These are phyloP conservation scores for Andinoacara biseriatus DNA, from an alignment of 2,113 vertebrate genomes.

Conservation along the genomic window DNA sequence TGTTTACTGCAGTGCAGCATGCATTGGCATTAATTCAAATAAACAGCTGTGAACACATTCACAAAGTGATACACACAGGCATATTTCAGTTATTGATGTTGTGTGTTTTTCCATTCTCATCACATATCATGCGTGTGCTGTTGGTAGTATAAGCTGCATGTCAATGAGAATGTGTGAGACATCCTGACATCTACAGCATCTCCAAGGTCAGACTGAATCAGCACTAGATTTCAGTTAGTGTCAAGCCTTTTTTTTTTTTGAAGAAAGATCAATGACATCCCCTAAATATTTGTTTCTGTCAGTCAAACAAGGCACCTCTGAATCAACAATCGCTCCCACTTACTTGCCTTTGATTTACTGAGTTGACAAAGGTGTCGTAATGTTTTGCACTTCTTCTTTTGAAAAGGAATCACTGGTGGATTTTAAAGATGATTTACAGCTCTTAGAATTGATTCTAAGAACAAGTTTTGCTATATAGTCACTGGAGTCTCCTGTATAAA, in stretches of 20 bases:
- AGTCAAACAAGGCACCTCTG: conserved; percentile 51
- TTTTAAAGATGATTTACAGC: background rate
- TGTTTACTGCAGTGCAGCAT: conserved; percentile 35
- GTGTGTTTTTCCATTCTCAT: conserved; percentile 67
- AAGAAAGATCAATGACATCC: conserved; percentile 38
- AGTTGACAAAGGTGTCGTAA: background rate
- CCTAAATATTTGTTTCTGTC: conserved; percentile 53
- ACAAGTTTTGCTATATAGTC: background rate
- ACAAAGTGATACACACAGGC: conserved; percentile 25
- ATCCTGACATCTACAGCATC: conserved; percentile 66
- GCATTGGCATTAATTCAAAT: conserved; percentile 53
- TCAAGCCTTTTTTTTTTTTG: conserved; percentile 22
- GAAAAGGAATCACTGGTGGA: background rate
- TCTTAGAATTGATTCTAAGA: background rate
- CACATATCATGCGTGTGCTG: conserved; percentile 81
- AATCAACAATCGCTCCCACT: conserved; percentile 28
- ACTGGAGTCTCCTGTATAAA: background rate
- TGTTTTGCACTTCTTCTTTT: background rate
- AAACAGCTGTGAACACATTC: conserved; percentile 40
- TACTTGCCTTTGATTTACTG: conserved; percentile 14
- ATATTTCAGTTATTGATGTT: conserved; percentile 72
- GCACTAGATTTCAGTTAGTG: conserved; percentile 39
- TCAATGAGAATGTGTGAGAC: conserved; percentile 66
- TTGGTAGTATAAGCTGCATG: conserved; percentile 75
- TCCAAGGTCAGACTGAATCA: conserved; percentile 74